Evolutionary conservation across 2,888 invertebrate species (phyloP), one percentile per base, ranked within the genome.

Genomic region (Cheilosia vulpina): DNA sequence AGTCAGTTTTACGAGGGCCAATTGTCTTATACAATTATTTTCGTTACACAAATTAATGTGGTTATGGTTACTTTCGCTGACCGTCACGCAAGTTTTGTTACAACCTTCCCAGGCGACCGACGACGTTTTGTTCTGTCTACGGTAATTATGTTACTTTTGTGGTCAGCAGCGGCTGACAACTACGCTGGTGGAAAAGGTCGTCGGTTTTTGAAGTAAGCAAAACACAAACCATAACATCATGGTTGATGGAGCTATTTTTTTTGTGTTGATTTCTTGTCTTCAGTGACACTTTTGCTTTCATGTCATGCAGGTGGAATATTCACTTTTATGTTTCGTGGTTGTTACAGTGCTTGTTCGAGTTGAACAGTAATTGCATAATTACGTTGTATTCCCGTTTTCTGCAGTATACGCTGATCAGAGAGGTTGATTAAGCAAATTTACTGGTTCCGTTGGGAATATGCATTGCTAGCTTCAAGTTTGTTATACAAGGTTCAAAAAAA

Each of bases 61-160:
- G 34, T 38, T 38, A 62, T n/a, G 34, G 34, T 38, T 47, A 62
- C 63, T 78, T 78, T 78, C 78, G 55, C 78, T 63, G 53, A 47
- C n/a, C 52, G 66, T 68, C 66, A 76, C 62, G 77, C 62, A 53
- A 19, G 60, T 31, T 58, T 47, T 21, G 17, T 17, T 55, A 15
- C 17, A 15, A 58, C 21, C 52, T 57, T 57, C 69, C 55, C 53
- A 68, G 68, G 19, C 68, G 27, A 43, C 34, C 11, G 34, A 17
- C 31, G 6, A 31, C 24, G n/a, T 4, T 55, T 7, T 55, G 19
- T 13, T 31, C 13, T 38, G 38, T 38, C 38, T 13, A 13, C 34
- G 31, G 41, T 17, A 69, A 69, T 69, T 69, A 34, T 57, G n/a
- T 17, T 34, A 24, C 9, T 27, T 68, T 27, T 27, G 43, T 27